Conservation (phyloP, 2,113 vertebrate species). For the Antennarius striatus region DNA sequence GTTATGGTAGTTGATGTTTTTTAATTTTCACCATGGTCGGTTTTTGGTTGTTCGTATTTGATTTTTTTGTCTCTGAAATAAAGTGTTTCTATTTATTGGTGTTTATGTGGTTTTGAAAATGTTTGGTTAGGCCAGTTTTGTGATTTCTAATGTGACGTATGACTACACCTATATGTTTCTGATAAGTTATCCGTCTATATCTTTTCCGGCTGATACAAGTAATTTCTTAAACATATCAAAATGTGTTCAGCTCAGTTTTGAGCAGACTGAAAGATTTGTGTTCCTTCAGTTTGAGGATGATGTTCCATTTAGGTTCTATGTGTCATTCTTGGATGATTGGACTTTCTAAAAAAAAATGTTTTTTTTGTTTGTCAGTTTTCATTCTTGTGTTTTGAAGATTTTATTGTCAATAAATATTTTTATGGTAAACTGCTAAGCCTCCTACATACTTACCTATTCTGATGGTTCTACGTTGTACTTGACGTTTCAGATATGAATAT, state of each 20-base stretch:
- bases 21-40: slow-evolving; percentile 49
- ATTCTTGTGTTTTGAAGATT: slow-evolving; percentile 55
- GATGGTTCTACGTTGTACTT: too few species aligned
- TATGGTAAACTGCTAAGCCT: slow-evolving; percentile 52
- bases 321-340: slow-evolving; percentile 46
- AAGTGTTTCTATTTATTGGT: slow-evolving; percentile 74
- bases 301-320: slow-evolving; percentile 46
- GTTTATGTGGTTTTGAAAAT: slow-evolving; percentile 63
- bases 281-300: slow-evolving; percentile 36
- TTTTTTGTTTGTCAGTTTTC: slow-evolving; percentile 51
- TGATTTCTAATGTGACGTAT: slow-evolving; percentile 39
- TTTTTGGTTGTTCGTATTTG: slow-evolving; percentile 52
- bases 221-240: slow-evolving; percentile 40
- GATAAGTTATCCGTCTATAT: slow-evolving; percentile 13
- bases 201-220: slow-evolving; percentile 19
- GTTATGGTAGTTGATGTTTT: slow-evolving; percentile 42
- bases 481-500: too few species aligned
- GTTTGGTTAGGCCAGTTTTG: slow-evolving; percentile 73
- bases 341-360: slow-evolving; percentile 42
- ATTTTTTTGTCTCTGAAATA: slow-evolving; percentile 48
- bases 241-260: slow-evolving; percentile 24
- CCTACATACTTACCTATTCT: too few species aligned
- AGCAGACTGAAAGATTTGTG: slow-evolving; percentile 32
- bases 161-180: slow-evolving; percentile 28
- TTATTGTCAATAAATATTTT: slow-evolving; percentile 76